A percentile compares a stretch with the other conserved stretches of the same genome.
phyloP scores from a whole-genome alignment of 2,888 invertebrate species.

The Epistrophe eligans region DNA sequence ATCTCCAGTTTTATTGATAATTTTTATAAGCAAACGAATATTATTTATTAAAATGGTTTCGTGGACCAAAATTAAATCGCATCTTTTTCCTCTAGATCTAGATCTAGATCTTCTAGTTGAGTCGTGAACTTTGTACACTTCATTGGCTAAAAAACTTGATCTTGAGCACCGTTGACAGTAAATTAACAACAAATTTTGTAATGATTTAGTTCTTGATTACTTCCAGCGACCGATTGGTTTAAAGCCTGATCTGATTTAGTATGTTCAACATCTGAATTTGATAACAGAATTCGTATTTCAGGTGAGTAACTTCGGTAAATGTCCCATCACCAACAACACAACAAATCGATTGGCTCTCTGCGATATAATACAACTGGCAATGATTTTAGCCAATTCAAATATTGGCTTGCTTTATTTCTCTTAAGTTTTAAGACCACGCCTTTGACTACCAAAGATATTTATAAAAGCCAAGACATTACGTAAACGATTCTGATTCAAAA shows the following conservation, averaged over 20 bases:
- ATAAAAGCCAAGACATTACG: conserved; percentile 90
- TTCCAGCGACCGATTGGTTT: conserved; percentile 81
- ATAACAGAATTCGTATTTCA: conserved; percentile 85
- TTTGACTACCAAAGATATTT: conserved; percentile 93
- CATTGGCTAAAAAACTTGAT: conserved; percentile 54
- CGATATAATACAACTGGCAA: conserved; percentile 88
- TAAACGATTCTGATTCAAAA: too few relatives aligned
- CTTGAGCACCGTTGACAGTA: conserved; percentile 61
- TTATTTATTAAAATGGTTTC: conserved; percentile 90
- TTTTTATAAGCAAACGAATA: conserved; percentile 87
- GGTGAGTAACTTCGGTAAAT: conserved; percentile 91
- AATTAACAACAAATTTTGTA: conserved; percentile 68
- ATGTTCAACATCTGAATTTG: conserved; percentile 72
- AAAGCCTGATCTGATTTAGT: conserved; percentile 76
- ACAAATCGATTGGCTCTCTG: conserved; percentile 90
- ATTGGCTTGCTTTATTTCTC: conserved; percentile 89
- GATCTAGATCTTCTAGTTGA: too few relatives aligned
- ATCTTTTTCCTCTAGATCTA: conserved; percentile 16
- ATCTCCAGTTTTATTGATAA: conserved; percentile 87
- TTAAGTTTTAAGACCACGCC: conserved; percentile 89
- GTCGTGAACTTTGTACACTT: conserved; percentile 52
- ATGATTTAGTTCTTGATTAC: conserved; percentile 37
- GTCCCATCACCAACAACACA: conserved; percentile 95
- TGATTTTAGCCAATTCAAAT: conserved; percentile 87
- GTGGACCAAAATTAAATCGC: conserved; percentile 89